These are phyloP conservation scores for Morinoia aosen DNA, from an alignment of 2,888 invertebrate genomes.

Conservation along the genomic window DNA sequence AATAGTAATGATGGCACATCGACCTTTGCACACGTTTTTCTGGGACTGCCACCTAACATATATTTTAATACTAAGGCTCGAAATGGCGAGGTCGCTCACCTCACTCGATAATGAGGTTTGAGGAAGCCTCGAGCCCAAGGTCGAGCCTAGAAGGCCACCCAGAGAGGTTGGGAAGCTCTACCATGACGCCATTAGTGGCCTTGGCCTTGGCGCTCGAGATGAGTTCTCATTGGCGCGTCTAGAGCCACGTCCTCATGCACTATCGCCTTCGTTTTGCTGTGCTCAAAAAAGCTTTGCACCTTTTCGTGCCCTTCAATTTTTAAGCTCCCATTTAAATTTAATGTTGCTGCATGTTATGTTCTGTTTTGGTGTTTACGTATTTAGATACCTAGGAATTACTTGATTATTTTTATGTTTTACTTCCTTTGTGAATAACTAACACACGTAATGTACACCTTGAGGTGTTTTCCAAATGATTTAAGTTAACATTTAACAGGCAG, in stretches of 20 bases:
- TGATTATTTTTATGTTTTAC: background rate
- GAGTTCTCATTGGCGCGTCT: background rate
- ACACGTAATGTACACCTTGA: background rate
- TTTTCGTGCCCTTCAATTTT: background rate
- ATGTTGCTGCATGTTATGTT: no score
- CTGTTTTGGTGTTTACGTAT: background rate
- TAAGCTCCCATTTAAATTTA: background rate
- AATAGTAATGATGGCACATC: background rate
- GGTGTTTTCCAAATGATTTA: background rate
- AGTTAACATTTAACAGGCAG: background rate
- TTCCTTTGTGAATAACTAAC: background rate
- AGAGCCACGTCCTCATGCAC: background rate
- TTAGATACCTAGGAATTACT: background rate
- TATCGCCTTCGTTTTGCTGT: background rate
- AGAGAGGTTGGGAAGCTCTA: background rate
- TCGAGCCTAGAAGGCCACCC: background rate
- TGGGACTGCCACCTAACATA: background rate
- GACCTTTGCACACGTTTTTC: background rate
- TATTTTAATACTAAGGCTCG: background rate
- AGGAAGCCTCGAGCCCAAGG: background rate
- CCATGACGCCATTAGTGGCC: slow-evolving; percentile 43
- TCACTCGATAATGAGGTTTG: slow-evolving; percentile 6
- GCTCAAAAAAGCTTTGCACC: background rate
- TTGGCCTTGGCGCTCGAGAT: slow-evolving; percentile 38
- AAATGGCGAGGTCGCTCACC: slow-evolving; percentile 10